Evolutionary conservation across 2,888 invertebrate genomes (phyloP).

Genomic region (Morpho helenor): DNA sequence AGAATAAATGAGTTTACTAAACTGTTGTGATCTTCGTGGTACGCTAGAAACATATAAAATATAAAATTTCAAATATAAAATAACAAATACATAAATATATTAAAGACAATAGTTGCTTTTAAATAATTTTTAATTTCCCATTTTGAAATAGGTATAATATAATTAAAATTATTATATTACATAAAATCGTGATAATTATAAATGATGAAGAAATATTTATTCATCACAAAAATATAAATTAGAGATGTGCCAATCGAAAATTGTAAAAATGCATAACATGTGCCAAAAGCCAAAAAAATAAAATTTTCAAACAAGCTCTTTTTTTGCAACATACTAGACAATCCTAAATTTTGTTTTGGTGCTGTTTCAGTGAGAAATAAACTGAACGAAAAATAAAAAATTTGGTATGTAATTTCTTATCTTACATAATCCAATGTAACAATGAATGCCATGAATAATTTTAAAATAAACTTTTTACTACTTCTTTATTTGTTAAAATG

Average conservation of each 20-base stretch:
- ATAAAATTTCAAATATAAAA: conserved; percentile 11
- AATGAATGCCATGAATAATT: neutral
- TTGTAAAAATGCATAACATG: conserved; percentile 16
- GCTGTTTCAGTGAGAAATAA: conserved; percentile 6
- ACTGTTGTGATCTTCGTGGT: conserved; percentile 36
- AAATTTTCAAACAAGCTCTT: conserved; percentile 19
- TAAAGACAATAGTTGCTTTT: too few relatives aligned
- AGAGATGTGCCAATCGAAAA: conserved; percentile 18
- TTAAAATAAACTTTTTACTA: neutral
- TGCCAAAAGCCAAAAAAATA: conserved; percentile 22
- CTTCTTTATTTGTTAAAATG: neutral
- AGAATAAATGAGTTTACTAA: conserved; percentile 73
- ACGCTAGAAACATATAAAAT: neutral
- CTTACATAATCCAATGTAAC: conserved; percentile 1
- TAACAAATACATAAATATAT: neutral
- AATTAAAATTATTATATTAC: too few relatives aligned
- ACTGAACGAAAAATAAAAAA: conserved; percentile 1
- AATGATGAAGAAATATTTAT: too few relatives aligned
- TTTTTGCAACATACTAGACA: conserved; percentile 2
- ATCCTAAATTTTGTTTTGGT: neutral
- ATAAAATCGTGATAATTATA: too few relatives aligned
- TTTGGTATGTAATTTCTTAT: conserved; percentile 31
- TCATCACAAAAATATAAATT: too few relatives aligned
- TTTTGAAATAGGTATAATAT: too few relatives aligned
- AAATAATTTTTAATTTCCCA: too few relatives aligned